Evolutionary conservation across 2,113 vertebrate genomes (phyloP), one percentile per base, ranked within the genome.

Genomic region (Corythoichthys haematopterus): DNA sequence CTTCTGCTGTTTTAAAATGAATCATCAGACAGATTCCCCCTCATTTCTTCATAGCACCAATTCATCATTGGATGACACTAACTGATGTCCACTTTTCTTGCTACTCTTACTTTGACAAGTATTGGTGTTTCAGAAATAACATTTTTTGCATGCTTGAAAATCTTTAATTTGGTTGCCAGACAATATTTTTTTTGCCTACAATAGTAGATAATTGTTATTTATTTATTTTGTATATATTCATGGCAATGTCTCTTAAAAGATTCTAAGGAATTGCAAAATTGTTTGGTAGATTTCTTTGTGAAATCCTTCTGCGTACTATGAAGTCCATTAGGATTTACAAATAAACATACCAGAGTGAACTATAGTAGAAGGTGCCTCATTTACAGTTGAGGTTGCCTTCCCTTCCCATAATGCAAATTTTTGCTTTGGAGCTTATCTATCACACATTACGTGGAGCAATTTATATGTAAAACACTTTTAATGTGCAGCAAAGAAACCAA

Each of bases 391-490:
- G 56, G 61, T 66, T 77, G 64, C 53, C 64, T 78, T 53, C 28
- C 66, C 63, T 50, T 50, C 48, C 61, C 56, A 16, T 63, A 69
- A 66, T 67, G 72, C 80, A 64, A 20, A 48, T 63, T 72, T 81
- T 72, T 71, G 64, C 76, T 80, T 48, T 14, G 61, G 48, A 51
- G 76, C 78, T 80, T 80, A 84, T 87, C 81, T 81, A 74, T 78
- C 75, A 68, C 3, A 6, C 64, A n/a, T 59, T 75, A 66, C 62
- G 52, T 69, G 69, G 66, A 70, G 74, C 79, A 81, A 82, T 88
- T 86, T 88, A 80, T 79, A 84, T 86, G 77, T 77, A 85, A 86
- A 84, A 80, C 63, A 75, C 60, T 85, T 80, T 79, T 79, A 87
- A 85, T 79, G 71, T 72, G 68, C 38, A 1, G 58, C 8, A 15